Conservation (phyloP, 2,888 invertebrate genomes). For the Ashinkailepas kermadecensis region DNA sequence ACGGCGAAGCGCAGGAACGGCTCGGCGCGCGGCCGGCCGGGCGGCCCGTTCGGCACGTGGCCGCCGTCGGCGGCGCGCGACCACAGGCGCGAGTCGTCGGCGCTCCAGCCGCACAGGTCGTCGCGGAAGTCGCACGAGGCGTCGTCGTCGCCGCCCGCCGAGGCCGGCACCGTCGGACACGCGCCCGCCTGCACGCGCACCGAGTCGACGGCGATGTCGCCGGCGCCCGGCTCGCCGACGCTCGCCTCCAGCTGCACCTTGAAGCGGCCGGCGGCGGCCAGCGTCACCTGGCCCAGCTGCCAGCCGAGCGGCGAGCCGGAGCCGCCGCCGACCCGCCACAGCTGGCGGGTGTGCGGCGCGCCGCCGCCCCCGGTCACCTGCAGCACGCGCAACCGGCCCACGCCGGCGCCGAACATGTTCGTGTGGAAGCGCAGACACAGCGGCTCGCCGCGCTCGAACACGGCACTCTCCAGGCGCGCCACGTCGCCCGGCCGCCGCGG, state of each 20-base stretch:
- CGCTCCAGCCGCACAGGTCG: constrained; percentile 28
- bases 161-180: constrained; percentile 27
- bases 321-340: constrained; percentile 17
- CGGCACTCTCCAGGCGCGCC: constrained; percentile 38
- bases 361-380: constrained; percentile 24
- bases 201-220: constrained; percentile 31
- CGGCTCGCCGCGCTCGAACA: constrained; percentile 26
- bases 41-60: not conserved
- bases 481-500: constrained; percentile 37
- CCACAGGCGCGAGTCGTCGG: not conserved
- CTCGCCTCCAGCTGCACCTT: constrained; percentile 28
- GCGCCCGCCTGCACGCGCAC: constrained; percentile 27
- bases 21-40: not conserved
- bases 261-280: constrained; percentile 16
- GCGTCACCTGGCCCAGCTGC: constrained; percentile 12
- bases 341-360: not conserved
- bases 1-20: not conserved
- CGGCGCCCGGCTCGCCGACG: constrained; percentile 28
- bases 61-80: not conserved
- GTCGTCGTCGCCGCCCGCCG: constrained; percentile 23
- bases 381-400: constrained; percentile 24
- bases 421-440: constrained; percentile 32
- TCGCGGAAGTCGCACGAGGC: constrained; percentile 27
- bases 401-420: constrained; percentile 32
- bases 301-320: constrained; percentile 18